Conservation (phyloP, 2,888 invertebrate species). For the Toxonevra muliebris region DNA sequence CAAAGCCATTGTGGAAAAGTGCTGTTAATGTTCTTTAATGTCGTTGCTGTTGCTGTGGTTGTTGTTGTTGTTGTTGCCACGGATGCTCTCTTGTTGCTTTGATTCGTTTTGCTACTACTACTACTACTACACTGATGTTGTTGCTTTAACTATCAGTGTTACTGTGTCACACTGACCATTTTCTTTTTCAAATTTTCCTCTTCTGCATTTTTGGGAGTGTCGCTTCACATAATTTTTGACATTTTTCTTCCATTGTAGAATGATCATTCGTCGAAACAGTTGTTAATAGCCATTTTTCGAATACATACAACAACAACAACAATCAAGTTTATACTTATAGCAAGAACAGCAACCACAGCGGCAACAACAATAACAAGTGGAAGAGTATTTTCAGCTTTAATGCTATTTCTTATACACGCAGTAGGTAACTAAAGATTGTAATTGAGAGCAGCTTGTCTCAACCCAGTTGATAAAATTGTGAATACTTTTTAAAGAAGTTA, state of each 20-base stretch:
- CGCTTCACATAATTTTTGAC: conserved; percentile 43
- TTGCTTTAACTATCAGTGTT: no score
- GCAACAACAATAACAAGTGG: no score
- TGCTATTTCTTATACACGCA: no score
- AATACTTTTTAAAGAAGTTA: no score
- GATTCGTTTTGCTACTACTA: neutral
- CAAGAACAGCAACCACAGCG: no score
- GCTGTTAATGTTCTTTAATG: conserved; percentile 32
- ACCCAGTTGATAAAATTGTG: no score
- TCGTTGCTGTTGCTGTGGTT: conserved; percentile 1
- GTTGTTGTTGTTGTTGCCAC: neutral
- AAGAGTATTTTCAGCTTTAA: no score
- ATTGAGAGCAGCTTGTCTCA: no score
- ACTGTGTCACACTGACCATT: neutral
- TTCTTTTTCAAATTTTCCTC: neutral
- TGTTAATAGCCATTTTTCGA: conserved; percentile 49
- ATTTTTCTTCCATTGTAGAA: conserved; percentile 45
- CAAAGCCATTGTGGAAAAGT: conserved; percentile 39
- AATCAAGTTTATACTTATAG: neutral
- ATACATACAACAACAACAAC: conserved; percentile 44
- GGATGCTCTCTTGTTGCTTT: neutral
- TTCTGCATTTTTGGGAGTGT: neutral
- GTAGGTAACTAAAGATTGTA: no score
- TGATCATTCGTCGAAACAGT: conserved; percentile 53
- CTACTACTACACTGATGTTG: neutral